Evolutionary conservation across 1,140 invertebrate genomes (phyloP), one percentile per base, ranked within the genome.

Genomic region (Leptinotarsa undecemlineata): DNA sequence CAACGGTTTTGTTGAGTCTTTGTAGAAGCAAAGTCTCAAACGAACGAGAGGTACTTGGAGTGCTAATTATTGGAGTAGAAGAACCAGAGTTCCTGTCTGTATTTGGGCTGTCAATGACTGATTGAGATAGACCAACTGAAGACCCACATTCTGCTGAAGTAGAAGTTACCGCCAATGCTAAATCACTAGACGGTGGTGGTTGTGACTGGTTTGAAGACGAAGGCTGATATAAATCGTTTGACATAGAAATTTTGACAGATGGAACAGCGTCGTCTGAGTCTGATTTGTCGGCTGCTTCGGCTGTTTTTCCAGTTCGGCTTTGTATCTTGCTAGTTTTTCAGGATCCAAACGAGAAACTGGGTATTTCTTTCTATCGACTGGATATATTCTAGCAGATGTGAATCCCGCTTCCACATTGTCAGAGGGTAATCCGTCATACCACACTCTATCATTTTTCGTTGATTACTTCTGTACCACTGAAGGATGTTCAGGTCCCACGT

Each of bases 301-400:
- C 51, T 57, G 17, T 19, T n/a, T 57, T 57, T 57, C 51, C 51
- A 57, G 51, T 57, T 57, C 17, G 17, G 17, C 51, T 57, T 57
- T 57, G 51, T 57, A 57, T 57, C 51, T 57, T 57, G 51, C 17
- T 57, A 57, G 51, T 57, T n/a, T 57, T 57, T 57, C 51, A n/a
- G 51, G 51, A 57, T 57, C 51, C 15, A 57, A 57, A 57, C 11
- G 51, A 57, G 6, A 57, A 57, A 57, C 51, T n/a, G 51, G 51
- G 17, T 19, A 57, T 57, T 57, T 57, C 17, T 14, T 57, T 57
- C 15, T 57, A 57, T 57, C 51, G 15, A 57, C 51, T 57, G 51
- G 15, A 57, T 57, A 57, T 3, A 57, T 57, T 19, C 51, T 17
- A 57, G 51, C 51, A 57, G 15, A 57, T 57, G 15, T 57, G 51